Evolutionary conservation across 2,797 vertebrate species (phyloP).

Genomic region (Pygocentrus nattereri): DNA sequence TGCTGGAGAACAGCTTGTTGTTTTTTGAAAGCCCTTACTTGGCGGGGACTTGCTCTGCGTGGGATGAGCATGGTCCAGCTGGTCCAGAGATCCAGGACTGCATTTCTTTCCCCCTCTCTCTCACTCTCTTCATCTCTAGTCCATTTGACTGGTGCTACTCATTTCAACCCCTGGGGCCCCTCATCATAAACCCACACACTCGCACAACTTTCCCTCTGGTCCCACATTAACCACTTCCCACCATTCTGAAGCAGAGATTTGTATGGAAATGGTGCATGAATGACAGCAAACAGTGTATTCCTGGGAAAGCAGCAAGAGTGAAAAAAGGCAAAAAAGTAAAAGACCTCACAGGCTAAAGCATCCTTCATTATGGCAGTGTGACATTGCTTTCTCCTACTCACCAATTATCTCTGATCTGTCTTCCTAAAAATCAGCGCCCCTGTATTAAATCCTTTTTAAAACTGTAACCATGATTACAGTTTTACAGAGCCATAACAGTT

Average conservation of each 20-base stretch:
- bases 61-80: conserved; percentile 38
- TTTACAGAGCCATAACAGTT: conserved; percentile 45
- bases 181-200: conserved; percentile 46
- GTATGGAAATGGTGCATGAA: conserved; percentile 23
- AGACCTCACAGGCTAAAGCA: conserved; percentile 17
- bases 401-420: conserved; percentile 56
- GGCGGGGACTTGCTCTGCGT: conserved; percentile 21
- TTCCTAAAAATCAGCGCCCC: conserved; percentile 26
- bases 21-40: conserved; percentile 38
- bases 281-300: conserved; percentile 17
- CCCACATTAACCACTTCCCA: conserved; percentile 45
- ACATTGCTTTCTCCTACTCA: conserved; percentile 47
- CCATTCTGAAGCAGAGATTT: conserved; percentile 21
- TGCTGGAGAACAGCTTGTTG: conserved; percentile 34
- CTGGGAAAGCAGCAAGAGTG: background rate
- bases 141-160: conserved; percentile 30
- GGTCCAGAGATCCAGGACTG: conserved; percentile 33
- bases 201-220: conserved; percentile 27
- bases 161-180: conserved; percentile 16
- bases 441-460: conserved; percentile 44
- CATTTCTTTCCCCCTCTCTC: background rate
- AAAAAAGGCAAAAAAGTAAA: background rate
- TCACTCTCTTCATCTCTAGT: background rate
- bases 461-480: conserved; percentile 62
- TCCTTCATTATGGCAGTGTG: conserved; percentile 23